These are phyloP conservation scores for Watsonalla binaria DNA, from an alignment of 2,888 invertebrate species.

Conservation along the genomic window DNA sequence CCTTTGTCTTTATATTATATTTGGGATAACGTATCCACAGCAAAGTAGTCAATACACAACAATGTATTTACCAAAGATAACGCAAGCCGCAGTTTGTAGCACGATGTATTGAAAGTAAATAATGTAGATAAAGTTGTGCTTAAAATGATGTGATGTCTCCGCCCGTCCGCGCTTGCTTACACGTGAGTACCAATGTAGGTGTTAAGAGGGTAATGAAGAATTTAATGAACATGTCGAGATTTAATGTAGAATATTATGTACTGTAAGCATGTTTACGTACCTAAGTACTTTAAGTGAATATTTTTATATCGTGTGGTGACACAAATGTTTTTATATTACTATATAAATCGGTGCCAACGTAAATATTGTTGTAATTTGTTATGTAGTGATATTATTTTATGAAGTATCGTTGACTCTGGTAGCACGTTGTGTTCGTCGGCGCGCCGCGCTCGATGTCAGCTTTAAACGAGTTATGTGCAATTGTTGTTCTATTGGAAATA, in stretches of 20 bases:
- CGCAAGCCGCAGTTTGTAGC: slow-evolving; percentile 9
- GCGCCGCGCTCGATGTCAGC: slow-evolving; percentile 45
- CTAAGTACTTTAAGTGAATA: slow-evolving; percentile 70
- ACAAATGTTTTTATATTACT: slow-evolving; percentile 71
- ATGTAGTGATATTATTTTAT: slow-evolving; percentile 75
- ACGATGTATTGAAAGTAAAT: slow-evolving; percentile 7
- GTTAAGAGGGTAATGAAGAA: slow-evolving; percentile 59
- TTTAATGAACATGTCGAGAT: slow-evolving; percentile 72
- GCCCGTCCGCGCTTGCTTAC: slow-evolving; percentile 43
- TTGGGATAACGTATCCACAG: not conserved
- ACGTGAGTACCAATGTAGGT: slow-evolving; percentile 63
- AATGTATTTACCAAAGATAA: slow-evolving; percentile 27
- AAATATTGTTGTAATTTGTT: slow-evolving; percentile 77
- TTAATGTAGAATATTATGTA: slow-evolving; percentile 56
- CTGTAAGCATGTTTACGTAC: slow-evolving; percentile 69
- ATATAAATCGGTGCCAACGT: slow-evolving; percentile 76
- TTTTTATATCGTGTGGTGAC: slow-evolving; percentile 74
- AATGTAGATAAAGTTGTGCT: slow-evolving; percentile 7
- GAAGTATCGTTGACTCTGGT: slow-evolving; percentile 69
- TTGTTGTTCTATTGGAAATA: slow-evolving; percentile 76
- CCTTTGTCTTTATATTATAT: slow-evolving; percentile 13
- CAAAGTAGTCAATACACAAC: slow-evolving; percentile 2
- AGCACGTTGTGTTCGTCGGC: slow-evolving; percentile 39
- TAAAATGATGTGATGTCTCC: slow-evolving; percentile 14
- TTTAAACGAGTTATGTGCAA: slow-evolving; percentile 71